A percentile compares a stretch with the other conserved stretches of the same genome.
Evolutionary conservation across 2,888 invertebrate genomes (phyloP).

Genomic region (Drosophila rellima): DNA sequence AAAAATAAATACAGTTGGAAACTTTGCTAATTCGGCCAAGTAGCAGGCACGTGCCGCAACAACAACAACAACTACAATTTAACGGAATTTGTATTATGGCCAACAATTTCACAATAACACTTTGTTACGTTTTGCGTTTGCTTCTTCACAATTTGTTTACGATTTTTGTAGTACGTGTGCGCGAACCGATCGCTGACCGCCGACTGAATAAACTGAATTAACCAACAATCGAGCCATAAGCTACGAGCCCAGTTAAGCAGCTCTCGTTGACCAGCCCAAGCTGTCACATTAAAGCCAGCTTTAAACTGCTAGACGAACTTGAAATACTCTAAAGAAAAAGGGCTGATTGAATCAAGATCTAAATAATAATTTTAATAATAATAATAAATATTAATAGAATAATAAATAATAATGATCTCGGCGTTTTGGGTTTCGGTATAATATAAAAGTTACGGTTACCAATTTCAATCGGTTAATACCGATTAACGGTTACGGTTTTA

Average conservation of each 20-base stretch:
- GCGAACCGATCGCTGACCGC: conserved; percentile 69
- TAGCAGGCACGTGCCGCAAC: conserved; percentile 13
- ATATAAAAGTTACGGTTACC: no score
- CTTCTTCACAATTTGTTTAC: conserved; percentile 57
- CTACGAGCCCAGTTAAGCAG: conserved; percentile 22
- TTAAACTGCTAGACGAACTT: conserved; percentile 20
- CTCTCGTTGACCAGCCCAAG: conserved; percentile 25
- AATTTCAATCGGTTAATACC: no score
- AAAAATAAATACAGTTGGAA: not conserved
- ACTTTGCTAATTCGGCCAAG: conserved; percentile 11
- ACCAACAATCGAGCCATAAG: conserved; percentile 22
- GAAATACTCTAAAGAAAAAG: conserved; percentile 26
- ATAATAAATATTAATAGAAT: no score
- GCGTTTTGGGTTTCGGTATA: no score
- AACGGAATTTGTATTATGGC: conserved; percentile 23
- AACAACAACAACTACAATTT: conserved; percentile 42
- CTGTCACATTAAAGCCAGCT: conserved; percentile 33
- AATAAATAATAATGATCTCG: no score
- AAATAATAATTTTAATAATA: no score
- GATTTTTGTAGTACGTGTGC: conserved; percentile 62
- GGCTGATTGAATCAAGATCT: not conserved
- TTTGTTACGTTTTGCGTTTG: conserved; percentile 23
- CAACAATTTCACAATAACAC: conserved; percentile 18
- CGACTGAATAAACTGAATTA: conserved; percentile 66
- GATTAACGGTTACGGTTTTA: no score